Base-by-base conservation (phyloP, 2,888 invertebrate genomes). In the Colostygia pectinataria region DNA sequence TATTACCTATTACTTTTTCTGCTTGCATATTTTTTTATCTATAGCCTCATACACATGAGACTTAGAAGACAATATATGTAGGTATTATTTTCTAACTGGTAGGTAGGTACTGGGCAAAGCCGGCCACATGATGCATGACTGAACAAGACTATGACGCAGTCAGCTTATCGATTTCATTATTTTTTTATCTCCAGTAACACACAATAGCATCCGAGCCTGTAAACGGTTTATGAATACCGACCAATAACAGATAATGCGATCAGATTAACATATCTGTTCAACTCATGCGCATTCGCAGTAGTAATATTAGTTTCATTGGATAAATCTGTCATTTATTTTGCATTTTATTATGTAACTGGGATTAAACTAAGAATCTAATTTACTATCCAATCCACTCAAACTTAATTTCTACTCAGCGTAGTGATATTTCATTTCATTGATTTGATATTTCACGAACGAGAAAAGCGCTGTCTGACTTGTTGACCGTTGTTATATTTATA, bases 141-240 rank as follows among this genome's bases (percentile, higher is more conserved):
- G 76, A 82, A 74, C 74, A 76, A 57, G 56, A 63, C 61, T 62
- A 75, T 87, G 85, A 86, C 86, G 87, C 78, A 84, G 80, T 65
- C 50, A 62, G 66, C 63, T 78, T 83, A 85, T 87, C 86, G 83
- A 85, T 85, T 83, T 81, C 73, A 85, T 81, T 81, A 79, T 69
- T 71, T 77, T 51, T 75, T 80, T 80, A 77, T 79, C 73, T 69
- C 64, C 57, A 42, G 56, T 36, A 34, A 18, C 34, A 33, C 38
- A 53, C 36, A 39, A 37, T 55, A 53, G 41, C 43, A 40, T 44
- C 37, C 10, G 41, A 31, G 23, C 34, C 31, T 40, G 36, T 52
- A 49, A 57, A 42, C 38, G 46, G 34, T 51, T 47, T 42, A 36
- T 46, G 43, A 48, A 48, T 43, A 37, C 50, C 28, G 41, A 31